Evolutionary conservation across 2,113 vertebrate genomes (phyloP), one percentile per base, ranked within the genome.

Genomic region (Sander vitreus): DNA sequence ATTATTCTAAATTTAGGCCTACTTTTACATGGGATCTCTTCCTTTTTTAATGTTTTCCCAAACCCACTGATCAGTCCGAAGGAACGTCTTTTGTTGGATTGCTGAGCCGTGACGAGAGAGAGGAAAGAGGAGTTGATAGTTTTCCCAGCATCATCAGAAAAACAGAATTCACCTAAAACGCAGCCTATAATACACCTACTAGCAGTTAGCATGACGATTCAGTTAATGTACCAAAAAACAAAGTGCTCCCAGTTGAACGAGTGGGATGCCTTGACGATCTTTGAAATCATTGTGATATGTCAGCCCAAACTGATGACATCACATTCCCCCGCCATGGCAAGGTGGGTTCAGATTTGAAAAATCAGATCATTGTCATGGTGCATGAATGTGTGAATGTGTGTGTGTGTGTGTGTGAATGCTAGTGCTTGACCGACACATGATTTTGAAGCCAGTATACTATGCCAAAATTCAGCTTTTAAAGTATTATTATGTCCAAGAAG

Each of bases 181-280:
- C 16, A 59, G 53, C 43, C 55, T 21, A 23, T 50, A 5, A 25
- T 5, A 60, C 57, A 66, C 30, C 25, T 51, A 74, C 39, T 43
- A 65, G 60, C 63, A 53, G 64, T 57, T 48, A 64, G 53, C 59
- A 43, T 13, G 21, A 78, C 5, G 8, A 64, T 64, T 76, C 16
- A 53, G 48, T 19, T 12, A 71, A 80, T 60, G 48, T 21, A 60
- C 19, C 3, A 21, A 50, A 43, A 78, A 59, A 77, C 4, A 80
- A 84, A 78, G 83, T 79, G 83, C 84, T 85, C 55, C 63, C 63
- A 78, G 58, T 76, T n/a, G 68, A 85, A 81, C 13, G 8, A 39
- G 36, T 0, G 0, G 14, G 8, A 81, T 63, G 73, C 73, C 43
- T 6, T 73, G 30, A 76, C 5, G 21, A 55, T 76, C 10, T 15